These are phyloP conservation scores for Basileuterus tristriatus DNA, from an alignment of 2,797 vertebrate species.

Conservation along the genomic window DNA sequence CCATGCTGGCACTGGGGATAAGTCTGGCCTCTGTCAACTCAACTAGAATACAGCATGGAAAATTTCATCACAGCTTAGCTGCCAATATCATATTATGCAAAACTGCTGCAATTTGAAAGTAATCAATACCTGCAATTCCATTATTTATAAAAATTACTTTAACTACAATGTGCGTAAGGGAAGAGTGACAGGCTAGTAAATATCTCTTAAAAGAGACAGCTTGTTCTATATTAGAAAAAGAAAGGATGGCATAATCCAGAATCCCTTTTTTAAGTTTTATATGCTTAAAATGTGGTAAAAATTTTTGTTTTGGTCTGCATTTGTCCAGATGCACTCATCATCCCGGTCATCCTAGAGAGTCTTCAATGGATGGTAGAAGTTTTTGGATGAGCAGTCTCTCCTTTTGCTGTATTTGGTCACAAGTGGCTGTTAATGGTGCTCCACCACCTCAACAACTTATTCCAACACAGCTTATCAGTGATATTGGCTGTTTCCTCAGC, in stretches of 20 bases:
- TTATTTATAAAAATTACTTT: constrained; percentile 15
- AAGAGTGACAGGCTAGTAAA: background rate
- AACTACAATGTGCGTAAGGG: background rate
- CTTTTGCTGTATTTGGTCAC: background rate
- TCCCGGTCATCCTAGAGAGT: background rate
- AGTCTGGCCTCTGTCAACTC: background rate
- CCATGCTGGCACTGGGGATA: accelerated
- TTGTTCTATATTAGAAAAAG: background rate
- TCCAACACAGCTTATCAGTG: background rate
- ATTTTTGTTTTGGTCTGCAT: background rate
- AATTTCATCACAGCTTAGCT: background rate
- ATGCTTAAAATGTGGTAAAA: background rate
- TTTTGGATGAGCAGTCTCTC: background rate
- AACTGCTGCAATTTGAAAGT: background rate
- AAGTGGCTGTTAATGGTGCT: background rate
- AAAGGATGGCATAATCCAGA: background rate
- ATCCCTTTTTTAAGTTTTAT: background rate
- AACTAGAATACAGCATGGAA: background rate
- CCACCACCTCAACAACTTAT: background rate
- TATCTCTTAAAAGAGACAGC: background rate
- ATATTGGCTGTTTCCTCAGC: background rate
- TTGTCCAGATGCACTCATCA: background rate
- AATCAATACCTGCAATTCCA: background rate
- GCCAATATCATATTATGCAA: background rate
- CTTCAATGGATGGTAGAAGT: background rate